Evolutionary conservation across 2,888 invertebrate species (phyloP).

Genomic region (Acanthosepion pharaonis): DNA sequence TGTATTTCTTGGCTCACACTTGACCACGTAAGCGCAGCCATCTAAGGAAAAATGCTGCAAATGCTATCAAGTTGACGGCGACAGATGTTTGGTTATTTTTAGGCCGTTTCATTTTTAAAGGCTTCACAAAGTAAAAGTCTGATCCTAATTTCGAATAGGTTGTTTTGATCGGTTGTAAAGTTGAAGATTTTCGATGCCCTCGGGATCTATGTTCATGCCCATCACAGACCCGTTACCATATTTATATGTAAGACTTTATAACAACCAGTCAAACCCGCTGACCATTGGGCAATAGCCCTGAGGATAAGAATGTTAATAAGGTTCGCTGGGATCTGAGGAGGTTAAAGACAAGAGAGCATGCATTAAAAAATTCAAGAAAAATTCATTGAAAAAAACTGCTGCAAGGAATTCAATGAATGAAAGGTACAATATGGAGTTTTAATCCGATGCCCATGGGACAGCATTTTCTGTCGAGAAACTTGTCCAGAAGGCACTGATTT

Average conservation of each 20-base stretch:
- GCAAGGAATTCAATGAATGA: neutral
- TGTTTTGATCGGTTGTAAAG: neutral
- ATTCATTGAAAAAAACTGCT: neutral
- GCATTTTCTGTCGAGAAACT: neutral
- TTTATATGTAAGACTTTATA: neutral
- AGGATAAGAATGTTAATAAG: slow-evolving; percentile 20
- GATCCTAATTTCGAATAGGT: neutral
- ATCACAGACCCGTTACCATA: neutral
- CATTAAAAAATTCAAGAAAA: neutral
- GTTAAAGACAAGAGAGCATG: neutral
- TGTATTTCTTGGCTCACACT: too few relatives aligned
- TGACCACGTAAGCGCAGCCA: too few relatives aligned
- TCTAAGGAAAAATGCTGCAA: neutral
- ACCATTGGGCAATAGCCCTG: neutral
- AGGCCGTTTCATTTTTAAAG: neutral
- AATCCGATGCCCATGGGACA: neutral
- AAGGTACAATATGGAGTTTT: neutral
- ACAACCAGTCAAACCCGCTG: neutral
- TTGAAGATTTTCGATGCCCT: neutral
- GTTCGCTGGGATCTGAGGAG: neutral
- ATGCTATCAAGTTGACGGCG: neutral
- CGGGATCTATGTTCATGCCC: neutral
- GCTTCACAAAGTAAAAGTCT: neutral
- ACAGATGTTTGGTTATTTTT: neutral
- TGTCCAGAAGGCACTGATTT: neutral